Base-by-base conservation (phyloP, 2,797 vertebrate species). In the Pygocentrus nattereri region DNA sequence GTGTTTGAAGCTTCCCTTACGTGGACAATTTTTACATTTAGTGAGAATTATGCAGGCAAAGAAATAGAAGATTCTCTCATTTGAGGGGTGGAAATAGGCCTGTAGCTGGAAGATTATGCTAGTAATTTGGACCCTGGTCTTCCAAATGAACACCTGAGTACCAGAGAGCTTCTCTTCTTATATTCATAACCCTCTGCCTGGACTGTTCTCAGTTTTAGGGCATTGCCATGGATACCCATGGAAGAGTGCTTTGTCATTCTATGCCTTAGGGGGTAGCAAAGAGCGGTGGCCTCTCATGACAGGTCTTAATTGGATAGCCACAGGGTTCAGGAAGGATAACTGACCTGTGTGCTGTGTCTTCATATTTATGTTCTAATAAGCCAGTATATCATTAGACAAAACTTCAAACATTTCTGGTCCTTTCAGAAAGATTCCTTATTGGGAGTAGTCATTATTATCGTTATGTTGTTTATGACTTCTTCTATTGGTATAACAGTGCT, bases 291-390 rank as follows among this genome's bases (percentile, higher is more conserved):
- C 59, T 67, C 21, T 78, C n/a, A 74, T 34, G 47, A 64, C 71
- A 84, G 65, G 23, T 74, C 34, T 52, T 69, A 75, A 74, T 82
- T 77, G 58, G 47, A 72, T 31, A 65, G 44, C 61, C 18, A 56
- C 56, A 73, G 68, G 68, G 21, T 72, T 65, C 21, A 30, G 47
- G 38, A 15, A 71, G 65, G 44, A 54, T 70, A 19, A 65, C 44
- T 71, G 23, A 25, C 56, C 27, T 62, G 31, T 52, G 23, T 8
- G 67, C 59, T 25, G 41, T 27, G 71, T 44, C 49, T 30, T 30
- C 7, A 44, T 5, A 65, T 47, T 12, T 58, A 49, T 54, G 54
- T 59, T 62, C 11, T 64, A 72, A 62, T 16, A 54, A 30, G 12
- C 23, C 25, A 25, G 52, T 47, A 50, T 11, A 44, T 62, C n/a